Evolutionary conservation across 2,113 vertebrate species (phyloP), one percentile per base, ranked within the genome.

Genomic region (Clinocottus analis): DNA sequence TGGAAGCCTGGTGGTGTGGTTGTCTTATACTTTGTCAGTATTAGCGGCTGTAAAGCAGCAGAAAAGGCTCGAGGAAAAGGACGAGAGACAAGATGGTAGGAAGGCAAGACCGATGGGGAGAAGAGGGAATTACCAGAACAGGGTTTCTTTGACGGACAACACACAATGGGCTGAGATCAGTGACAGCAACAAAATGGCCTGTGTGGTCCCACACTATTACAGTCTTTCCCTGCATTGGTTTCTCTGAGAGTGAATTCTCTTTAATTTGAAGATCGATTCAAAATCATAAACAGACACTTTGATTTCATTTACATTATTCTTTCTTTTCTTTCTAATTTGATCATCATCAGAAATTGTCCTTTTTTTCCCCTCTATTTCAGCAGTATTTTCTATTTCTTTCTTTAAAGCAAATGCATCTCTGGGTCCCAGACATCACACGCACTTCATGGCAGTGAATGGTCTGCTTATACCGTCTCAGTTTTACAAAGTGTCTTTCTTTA

Each of bases 61-160:
- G 79, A 72, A 76, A 79, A 62, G 23, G 58, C 58, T 35, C 59
- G n/a, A 58, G 70, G 85, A 65, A 80, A 74, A 45, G 72, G 76
- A 77, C 45, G 21, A 13, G 70, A 77, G 80, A 80, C 77, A 75
- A 91, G 85, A 93, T 75, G 83, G 90, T 72, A 89, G 77, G 78
- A 89, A 75, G 88, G 89, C 66, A 80, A 85, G 86, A 86, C 63
- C 61, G 88, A 90, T 82, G 70, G 83, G 85, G 81, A 83, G 81
- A 72, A 79, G 80, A 88, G 87, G 85, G 88, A 83, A 89, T 79
- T 86, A 58, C 63, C 17, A 35, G 67, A 77, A 58, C 62, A 86
- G 83, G 90, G 93, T 87, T 85, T 64, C 80, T 81, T 53, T 85
- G 87, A 94, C 83, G 67, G 89, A 69, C 93, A 87, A 90, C 91